Evolutionary conservation across 1,140 invertebrate species (phyloP).

Genomic region (Drosophila novamexicana): DNA sequence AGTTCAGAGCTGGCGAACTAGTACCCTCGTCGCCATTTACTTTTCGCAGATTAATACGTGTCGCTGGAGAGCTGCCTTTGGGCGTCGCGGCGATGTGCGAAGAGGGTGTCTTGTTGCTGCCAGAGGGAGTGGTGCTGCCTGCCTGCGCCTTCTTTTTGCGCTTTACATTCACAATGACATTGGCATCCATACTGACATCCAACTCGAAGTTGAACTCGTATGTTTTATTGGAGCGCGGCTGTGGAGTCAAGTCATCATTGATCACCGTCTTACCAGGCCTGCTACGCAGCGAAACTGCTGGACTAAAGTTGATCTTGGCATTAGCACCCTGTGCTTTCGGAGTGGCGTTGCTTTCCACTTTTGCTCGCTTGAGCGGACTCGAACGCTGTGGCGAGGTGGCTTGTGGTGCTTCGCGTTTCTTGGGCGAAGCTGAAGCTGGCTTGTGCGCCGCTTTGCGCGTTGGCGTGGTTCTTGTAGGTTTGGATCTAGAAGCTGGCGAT

Average conservation of each 20-base stretch:
- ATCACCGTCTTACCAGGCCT: conserved; percentile 71
- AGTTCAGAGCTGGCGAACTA: conserved; percentile 4
- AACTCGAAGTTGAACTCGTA: conserved; percentile 83
- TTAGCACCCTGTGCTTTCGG: conserved; percentile 33
- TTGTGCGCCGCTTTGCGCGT: not conserved
- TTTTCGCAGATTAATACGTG: conserved; percentile 68
- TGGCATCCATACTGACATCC: conserved; percentile 83
- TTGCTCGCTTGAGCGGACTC: conserved; percentile 49
- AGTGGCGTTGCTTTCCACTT: conserved; percentile 34
- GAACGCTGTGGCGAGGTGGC: conserved; percentile 1
- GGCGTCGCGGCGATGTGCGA: conserved; percentile 16
- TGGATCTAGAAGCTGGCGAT: conserved; percentile 1
- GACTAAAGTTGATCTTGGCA: conserved; percentile 72
- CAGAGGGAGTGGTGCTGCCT: not conserved
- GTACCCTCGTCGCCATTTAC: conserved; percentile 22
- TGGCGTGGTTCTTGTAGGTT: not conserved
- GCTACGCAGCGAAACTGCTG: conserved; percentile 56
- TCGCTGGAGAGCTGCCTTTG: conserved; percentile 53
- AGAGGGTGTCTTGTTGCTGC: conserved; percentile 22
- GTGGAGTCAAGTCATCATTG: conserved; percentile 76
- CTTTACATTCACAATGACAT: conserved; percentile 83
- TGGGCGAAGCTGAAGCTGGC: conserved; percentile 38
- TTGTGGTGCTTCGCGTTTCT: conserved; percentile 30
- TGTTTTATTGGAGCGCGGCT: conserved; percentile 73
- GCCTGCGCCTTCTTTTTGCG: conserved; percentile 67